phyloP scores from a whole-genome alignment of 2,797 vertebrate genomes.

The Microchirus variegatus region DNA sequence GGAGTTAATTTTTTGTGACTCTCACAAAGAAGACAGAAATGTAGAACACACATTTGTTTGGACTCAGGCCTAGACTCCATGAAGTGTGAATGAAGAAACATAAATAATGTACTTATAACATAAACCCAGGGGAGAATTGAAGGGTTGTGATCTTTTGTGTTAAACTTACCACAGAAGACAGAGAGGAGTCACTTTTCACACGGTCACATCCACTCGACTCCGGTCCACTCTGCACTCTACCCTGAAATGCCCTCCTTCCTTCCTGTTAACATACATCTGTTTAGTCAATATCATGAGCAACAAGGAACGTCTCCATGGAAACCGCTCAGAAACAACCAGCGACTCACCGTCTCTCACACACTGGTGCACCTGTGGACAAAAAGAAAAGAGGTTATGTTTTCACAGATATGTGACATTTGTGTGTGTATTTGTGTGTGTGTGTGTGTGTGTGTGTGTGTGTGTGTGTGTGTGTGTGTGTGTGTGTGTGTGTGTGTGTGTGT shows the following conservation, averaged over 20 bases:
- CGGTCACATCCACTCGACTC: too few species aligned
- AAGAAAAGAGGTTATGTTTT: slow-evolving; percentile 51
- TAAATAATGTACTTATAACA: too few species aligned
- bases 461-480: slow-evolving; percentile 31
- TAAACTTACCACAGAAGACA: slow-evolving; percentile 20
- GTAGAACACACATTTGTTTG: too few species aligned
- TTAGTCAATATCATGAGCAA: slow-evolving; percentile 56
- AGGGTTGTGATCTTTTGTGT: slow-evolving; percentile 26
- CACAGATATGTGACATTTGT: slow-evolving; percentile 45
- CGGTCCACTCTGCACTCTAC: slow-evolving; percentile 33
- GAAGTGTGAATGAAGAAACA: too few species aligned
- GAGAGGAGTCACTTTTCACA: slow-evolving; percentile 31
- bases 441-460: slow-evolving; percentile 36
- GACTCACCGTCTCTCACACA: slow-evolving; percentile 21
- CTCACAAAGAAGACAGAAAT: too few species aligned
- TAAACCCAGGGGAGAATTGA: neutral
- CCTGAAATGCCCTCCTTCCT: slow-evolving; percentile 19
- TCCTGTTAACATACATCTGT: slow-evolving; percentile 67
- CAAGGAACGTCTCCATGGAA: slow-evolving; percentile 60
- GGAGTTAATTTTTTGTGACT: too few species aligned
- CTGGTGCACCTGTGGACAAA: slow-evolving; percentile 26
- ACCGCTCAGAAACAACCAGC: slow-evolving; percentile 45
- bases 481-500: slow-evolving; percentile 36
- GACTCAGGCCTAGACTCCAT: too few species aligned
- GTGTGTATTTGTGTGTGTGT: slow-evolving; percentile 22